Conservation (phyloP, 2,888 invertebrate species). For the Ectemnius lituratus region DNA sequence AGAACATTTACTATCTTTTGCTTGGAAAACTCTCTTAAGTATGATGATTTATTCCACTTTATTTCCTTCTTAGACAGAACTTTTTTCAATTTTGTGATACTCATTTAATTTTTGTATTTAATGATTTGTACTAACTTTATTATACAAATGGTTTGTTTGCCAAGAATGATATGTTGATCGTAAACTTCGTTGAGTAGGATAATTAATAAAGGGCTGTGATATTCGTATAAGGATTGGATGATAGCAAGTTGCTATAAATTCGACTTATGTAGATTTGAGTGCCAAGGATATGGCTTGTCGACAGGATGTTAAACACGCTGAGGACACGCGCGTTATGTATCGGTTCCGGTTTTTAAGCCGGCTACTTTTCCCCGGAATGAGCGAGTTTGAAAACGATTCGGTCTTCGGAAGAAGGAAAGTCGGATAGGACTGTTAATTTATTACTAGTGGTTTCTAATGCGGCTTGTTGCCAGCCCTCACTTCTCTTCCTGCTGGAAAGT, state of each 20-base stretch:
- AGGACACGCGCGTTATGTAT: slow-evolving; percentile 57
- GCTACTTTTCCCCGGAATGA: slow-evolving; percentile 7
- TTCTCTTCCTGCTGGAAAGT: not conserved
- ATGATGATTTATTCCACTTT: not conserved
- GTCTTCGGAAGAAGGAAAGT: not conserved
- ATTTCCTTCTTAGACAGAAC: no score
- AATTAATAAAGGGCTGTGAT: not conserved
- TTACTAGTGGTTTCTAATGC: not conserved
- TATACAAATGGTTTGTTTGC: no score
- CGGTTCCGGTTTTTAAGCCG: slow-evolving; percentile 2
- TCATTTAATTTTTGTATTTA: not conserved
- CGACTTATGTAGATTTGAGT: not conserved
- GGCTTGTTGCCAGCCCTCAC: not conserved
- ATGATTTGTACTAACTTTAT: not conserved
- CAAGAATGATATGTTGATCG: no score
- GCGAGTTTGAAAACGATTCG: slow-evolving; percentile 25
- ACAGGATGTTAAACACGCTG: slow-evolving; percentile 64
- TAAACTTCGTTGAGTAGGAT: not conserved
- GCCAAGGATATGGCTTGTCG: slow-evolving; percentile 28
- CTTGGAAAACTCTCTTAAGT: slow-evolving; percentile 2
- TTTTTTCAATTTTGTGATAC: not conserved
- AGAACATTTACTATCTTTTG: not conserved
- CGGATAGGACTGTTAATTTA: not conserved
- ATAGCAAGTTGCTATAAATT: not conserved
- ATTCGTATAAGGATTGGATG: not conserved